A percentile compares a stretch with the other conserved stretches of the same genome.
phyloP scores from a whole-genome alignment of 2,888 invertebrate species.

The Dolichomitus sp. region DNA sequence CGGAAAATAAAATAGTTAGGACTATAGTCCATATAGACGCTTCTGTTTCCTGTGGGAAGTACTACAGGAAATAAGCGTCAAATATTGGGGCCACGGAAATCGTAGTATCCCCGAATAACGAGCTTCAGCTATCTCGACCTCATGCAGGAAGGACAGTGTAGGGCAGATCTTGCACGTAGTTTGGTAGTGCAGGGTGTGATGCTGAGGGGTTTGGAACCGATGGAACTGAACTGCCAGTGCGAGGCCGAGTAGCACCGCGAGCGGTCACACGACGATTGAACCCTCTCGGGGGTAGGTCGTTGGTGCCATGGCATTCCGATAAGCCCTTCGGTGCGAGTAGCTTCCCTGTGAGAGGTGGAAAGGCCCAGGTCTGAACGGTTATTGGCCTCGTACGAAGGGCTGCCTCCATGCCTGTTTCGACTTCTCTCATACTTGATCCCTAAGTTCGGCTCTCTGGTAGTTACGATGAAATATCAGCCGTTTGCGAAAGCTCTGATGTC shows the following conservation, averaged over 20 bases:
- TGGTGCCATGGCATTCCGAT: slow-evolving; percentile 67
- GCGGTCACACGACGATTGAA: slow-evolving; percentile 42
- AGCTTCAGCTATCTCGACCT: slow-evolving; percentile 27
- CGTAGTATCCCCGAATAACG: slow-evolving; percentile 8
- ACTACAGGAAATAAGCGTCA: too few relatives aligned
- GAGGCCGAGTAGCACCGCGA: neutral
- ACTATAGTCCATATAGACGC: too few relatives aligned
- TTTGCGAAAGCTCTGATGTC: neutral
- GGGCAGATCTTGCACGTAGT: slow-evolving; percentile 1
- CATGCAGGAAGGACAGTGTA: neutral
- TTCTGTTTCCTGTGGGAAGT: too few relatives aligned
- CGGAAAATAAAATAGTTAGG: too few relatives aligned
- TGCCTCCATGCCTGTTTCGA: slow-evolving; percentile 31
- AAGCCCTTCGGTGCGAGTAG: slow-evolving; percentile 64
- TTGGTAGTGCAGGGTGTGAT: neutral
- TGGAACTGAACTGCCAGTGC: slow-evolving; percentile 5
- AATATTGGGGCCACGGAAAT: too few relatives aligned
- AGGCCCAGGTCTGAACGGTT: slow-evolving; percentile 65
- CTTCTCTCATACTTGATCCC: neutral
- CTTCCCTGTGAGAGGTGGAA: slow-evolving; percentile 41
- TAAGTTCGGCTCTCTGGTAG: slow-evolving; percentile 20
- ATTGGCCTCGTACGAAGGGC: slow-evolving; percentile 63
- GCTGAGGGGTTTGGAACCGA: neutral
- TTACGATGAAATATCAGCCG: slow-evolving; percentile 62
- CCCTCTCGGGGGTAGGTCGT: slow-evolving; percentile 49